Evolutionary conservation across 2,888 invertebrate genomes (phyloP), one percentile per base, ranked within the genome.

Genomic region (Cerastis leucographa): DNA sequence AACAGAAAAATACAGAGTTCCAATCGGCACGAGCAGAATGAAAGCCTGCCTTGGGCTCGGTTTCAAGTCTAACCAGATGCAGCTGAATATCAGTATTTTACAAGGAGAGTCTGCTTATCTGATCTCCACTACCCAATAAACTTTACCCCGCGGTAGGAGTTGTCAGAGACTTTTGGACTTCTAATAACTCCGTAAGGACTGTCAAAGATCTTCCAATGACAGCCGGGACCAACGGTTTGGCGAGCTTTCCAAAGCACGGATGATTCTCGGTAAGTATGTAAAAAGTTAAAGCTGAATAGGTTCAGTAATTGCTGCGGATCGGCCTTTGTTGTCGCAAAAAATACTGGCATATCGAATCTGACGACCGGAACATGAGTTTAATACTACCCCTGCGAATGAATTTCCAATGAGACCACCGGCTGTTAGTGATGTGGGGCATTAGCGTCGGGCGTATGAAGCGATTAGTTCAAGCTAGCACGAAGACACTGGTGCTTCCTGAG

Each of bases 391-490:
- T 22, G 35, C 8, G 8, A 25, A 42, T 64, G 42, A 64, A n/a
- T 17, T 49, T 42, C 19, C 42, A 29, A 22, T 65, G 44, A 66
- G 25, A 65, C 65, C 29, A 81, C 35, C 11, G 46, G 19, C 25
- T 42, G 40, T 59, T 61, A 62, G 49, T 74, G 64, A 65, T 65
- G 75, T 81, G 49, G 77, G 85, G 80, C 71, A 64, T 74, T 49
- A 74, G 79, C 78, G 69, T 78, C 77, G 77, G 84, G 42, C 61
- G 54, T 69, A 74, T 22, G 22, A 85, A 83, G 82, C 82, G 75
- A 81, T 77, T 80, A 83, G 76, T 83, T 78, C 40, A 82, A 87
- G 88, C 86, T 64, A 64, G 81, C 77, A 79, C 70, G 56, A 59
- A 61, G 62, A 76, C 65, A 59, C 78, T 25, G 22, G 17, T 44